Base-by-base conservation (phyloP, 1,140 invertebrate species). In the Caenorhabditis latens region DNA sequence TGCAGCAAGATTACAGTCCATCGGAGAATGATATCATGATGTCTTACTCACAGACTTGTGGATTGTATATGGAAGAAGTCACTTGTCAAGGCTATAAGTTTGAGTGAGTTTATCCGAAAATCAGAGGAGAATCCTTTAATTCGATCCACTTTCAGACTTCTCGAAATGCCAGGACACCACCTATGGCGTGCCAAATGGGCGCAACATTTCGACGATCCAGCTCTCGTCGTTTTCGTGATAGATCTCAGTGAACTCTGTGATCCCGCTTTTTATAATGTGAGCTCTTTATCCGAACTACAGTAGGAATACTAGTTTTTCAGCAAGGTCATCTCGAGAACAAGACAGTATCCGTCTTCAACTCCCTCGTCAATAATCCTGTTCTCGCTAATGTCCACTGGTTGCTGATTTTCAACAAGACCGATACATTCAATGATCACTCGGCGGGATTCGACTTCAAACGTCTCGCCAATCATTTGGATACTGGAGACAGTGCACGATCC, bases 381-480 rank as follows among this genome's bases (percentile, higher is more conserved):
- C 71, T 79, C 46, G 46, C 43, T 0, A 79, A 79, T 53, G 71
- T 79, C 14, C 53, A 79, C n/a, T 79, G 71, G 71, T n/a, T 79
- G 5, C 71, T 79, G 32, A 13, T 79, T 9, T 79, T 79, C 21
- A 79, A 79, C 46, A 79, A 79, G 53, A 16, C n/a, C 46, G 71
- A 79, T 19, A 79, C 71, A 50, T 79, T 79, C 46, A 79, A 79
- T 24, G 71, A 79, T 79, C 71, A 79, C 14, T 79, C 71, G 71
- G 71, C 71, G 2, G 71, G 71, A 8, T 79, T 79, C 9, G 71
- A 79, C 24, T 79, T 79, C 46, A 48, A 53, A 24, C 50, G 53
- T 46, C 46, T 79, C n/a, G 71, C 71, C 7, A 79, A 43, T 79
- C 71, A 79, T 79, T 14, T 79, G 71, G 71, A 79, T 19, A 79